Percentiles rank a stretch among this genome's conserved stretches.
Evolutionary conservation across 2,888 invertebrate species (phyloP).

Genomic region (Dicyrtoma fusca): DNA sequence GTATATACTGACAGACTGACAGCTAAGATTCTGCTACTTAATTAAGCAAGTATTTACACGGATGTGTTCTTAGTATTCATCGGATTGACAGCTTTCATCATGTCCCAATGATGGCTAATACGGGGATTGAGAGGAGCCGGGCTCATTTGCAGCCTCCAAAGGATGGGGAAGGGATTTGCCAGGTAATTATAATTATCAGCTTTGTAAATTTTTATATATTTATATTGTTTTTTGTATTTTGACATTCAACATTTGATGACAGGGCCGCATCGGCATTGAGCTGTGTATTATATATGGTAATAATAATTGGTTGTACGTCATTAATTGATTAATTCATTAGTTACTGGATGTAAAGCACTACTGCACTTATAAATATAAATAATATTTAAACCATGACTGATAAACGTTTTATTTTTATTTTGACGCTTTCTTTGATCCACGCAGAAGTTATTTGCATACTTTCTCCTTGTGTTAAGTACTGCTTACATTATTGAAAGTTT

Average conservation of each 20-base stretch:
- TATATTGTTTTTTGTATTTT: constrained; percentile 6
- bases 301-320: constrained; percentile 57
- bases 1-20: no score
- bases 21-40: no score
- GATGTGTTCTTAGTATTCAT: constrained; percentile 54
- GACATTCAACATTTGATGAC: neutral
- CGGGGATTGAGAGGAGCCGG: constrained; percentile 40
- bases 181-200: constrained; percentile 42
- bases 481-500: no score
- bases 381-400: no score
- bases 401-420: no score
- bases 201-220: neutral
- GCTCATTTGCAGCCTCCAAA: constrained; percentile 52
- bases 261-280: constrained; percentile 12
- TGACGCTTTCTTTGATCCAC: no score
- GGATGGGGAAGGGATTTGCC: constrained; percentile 56
- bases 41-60: no score
- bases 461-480: no score
- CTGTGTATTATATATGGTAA: neutral
- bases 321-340: no score
- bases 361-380: no score
- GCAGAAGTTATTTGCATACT: no score
- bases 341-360: no score
- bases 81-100: constrained; percentile 54
- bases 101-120: constrained; percentile 54